Conservation (phyloP, 1,140 invertebrate species). For the Ips nitidus region DNA sequence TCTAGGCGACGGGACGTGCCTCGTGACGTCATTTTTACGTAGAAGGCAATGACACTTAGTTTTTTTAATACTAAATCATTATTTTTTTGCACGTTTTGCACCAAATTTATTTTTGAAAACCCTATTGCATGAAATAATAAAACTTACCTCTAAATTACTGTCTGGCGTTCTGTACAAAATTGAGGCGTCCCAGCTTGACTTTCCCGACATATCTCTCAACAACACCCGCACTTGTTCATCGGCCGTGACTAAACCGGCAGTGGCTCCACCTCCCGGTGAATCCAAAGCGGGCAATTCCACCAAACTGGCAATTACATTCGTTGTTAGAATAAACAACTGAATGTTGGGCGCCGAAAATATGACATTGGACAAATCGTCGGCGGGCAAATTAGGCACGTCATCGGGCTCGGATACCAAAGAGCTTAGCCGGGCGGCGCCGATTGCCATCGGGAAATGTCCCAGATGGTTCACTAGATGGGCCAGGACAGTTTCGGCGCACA, state of each 20-base stretch:
- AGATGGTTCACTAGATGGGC: constrained; percentile 84
- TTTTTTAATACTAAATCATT: not conserved
- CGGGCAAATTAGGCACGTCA: constrained; percentile 75
- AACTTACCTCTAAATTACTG: constrained; percentile 34
- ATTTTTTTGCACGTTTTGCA: not conserved
- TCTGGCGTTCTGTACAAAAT: constrained; percentile 78
- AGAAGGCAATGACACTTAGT: no score
- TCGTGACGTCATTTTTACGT: no score
- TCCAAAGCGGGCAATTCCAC: constrained; percentile 90
- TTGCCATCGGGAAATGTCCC: constrained; percentile 87
- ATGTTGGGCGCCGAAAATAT: constrained; percentile 87
- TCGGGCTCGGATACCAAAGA: constrained; percentile 91
- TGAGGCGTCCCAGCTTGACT: constrained; percentile 94
- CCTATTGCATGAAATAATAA: not conserved
- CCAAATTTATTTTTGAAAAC: not conserved
- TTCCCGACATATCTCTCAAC: constrained; percentile 91
- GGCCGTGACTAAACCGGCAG: constrained; percentile 66
- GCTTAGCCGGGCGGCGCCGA: constrained; percentile 79
- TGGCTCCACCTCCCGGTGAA: constrained; percentile 80
- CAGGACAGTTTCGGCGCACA: constrained; percentile 72
- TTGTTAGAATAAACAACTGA: constrained; percentile 85
- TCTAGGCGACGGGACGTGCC: no score
- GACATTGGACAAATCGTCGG: constrained; percentile 73
- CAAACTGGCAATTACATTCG: constrained; percentile 82
- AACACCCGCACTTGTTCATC: constrained; percentile 80